Conservation (phyloP, 1,140 invertebrate genomes). For the Euborellia annulipes region DNA sequence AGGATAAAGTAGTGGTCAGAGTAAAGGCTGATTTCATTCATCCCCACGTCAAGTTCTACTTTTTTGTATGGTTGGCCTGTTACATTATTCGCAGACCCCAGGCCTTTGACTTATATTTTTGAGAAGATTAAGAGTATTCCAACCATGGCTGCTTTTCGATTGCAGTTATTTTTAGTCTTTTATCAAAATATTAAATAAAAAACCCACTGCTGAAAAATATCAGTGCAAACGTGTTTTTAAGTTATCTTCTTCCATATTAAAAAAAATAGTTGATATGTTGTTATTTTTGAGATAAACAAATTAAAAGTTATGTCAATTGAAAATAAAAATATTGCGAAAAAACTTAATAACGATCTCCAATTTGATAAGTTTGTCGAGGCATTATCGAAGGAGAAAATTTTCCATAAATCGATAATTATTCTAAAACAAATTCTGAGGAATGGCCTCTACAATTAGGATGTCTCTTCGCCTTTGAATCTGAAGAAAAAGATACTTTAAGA, state of each 20-base stretch:
- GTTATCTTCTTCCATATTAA: constrained; percentile 9
- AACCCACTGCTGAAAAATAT: constrained; percentile 16
- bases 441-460: constrained; percentile 7
- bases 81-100: constrained; percentile 30
- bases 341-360: neutral
- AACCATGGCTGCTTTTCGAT: constrained; percentile 18
- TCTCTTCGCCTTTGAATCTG: constrained; percentile 6
- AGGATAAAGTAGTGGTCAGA: no score
- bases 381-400: no score
- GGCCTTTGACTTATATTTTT: constrained; percentile 30
- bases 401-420: no score
- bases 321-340: constrained; percentile 1
- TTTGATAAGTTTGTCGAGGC: neutral
- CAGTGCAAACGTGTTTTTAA: constrained; percentile 20
- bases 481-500: constrained; percentile 1
- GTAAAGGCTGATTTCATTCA: no score
- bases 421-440: neutral
- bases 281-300: constrained; percentile 4
- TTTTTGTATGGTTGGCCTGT: constrained; percentile 34
- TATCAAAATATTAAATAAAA: constrained; percentile 23
- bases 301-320: constrained; percentile 1
- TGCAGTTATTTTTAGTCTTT: constrained; percentile 24
- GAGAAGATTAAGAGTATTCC: constrained; percentile 21
- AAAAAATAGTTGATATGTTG: neutral
- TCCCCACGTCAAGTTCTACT: no score